Base-by-base conservation (phyloP, 2,113 vertebrate species). In the Oreotrochilus melanogaster region DNA sequence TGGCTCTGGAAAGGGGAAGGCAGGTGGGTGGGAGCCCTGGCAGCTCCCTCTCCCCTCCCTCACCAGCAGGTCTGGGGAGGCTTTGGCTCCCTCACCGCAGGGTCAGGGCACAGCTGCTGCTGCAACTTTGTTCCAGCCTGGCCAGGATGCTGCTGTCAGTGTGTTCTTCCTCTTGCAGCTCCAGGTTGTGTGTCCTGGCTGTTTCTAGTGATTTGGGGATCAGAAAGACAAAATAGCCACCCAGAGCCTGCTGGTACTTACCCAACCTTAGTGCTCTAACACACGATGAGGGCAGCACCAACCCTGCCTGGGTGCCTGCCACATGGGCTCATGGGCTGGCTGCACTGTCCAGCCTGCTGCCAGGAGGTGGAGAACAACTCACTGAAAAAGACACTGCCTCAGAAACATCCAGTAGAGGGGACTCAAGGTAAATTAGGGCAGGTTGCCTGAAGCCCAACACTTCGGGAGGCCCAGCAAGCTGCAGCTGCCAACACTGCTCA, bases 1-100 rank as follows among this genome's bases (percentile, higher is more conserved):
- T 30, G 73, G 17, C 73, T 89, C 23, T 88, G 95, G 88, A 88
- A 72, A 91, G 50, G 67, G 83, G 42, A 70, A 39, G 35, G 53
- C 37, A 0, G 1, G 43, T 1, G 4, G 9, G 18, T 4, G 24
- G 66, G 67, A 64, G 67, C 31, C 17, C 16, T 47, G 78, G 45
- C 2, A 2, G 9, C 14, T 81, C 39, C 39, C 12, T 39, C 39
- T 39, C 39, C 39, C 39, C 39, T 39, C 39, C 39, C 39, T 39
- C 39, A 39, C 39, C 39, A 39, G 39, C 39, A 39, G 39, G 11
- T n/a, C n/a, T 17, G 2, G 14, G n/a, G 28, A 30, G 30, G 18
- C 6, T 42, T 90, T 6, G 0, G 56, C 3, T 48, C 83, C 57
- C 27, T 74, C 5, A 1, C 61, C 9, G 61, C 2, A 0, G 37